Conservation (phyloP, 2,113 vertebrate genomes). For the Brachyistius frenatus region DNA sequence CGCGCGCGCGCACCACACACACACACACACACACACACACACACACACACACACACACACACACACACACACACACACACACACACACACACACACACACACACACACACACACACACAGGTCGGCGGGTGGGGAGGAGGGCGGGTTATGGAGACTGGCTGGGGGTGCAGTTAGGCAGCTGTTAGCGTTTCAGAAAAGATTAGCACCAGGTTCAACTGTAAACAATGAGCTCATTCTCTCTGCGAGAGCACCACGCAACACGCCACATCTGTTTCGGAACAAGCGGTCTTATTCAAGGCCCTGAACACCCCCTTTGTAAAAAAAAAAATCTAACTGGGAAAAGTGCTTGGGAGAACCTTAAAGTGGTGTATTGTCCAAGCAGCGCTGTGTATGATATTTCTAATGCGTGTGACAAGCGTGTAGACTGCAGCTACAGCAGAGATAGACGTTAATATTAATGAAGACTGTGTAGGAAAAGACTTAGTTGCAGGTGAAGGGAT, state of each 20-base stretch:
- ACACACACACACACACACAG: too few species aligned
- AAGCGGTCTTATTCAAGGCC: constrained; percentile 77
- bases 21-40: constrained; percentile 27
- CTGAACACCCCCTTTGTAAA: constrained; percentile 66
- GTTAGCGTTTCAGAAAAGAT: constrained; percentile 83
- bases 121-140: background rate
- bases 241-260: constrained; percentile 56
- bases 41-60: constrained; percentile 2
- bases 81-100: background rate
- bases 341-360: constrained; percentile 34
- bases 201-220: constrained; percentile 82
- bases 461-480: background rate
- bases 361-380: constrained; percentile 39
- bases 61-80: constrained; percentile 22
- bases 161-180: constrained; percentile 78
- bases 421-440: background rate
- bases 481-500: background rate
- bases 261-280: constrained; percentile 82
- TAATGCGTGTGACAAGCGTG: background rate
- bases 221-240: constrained; percentile 86
- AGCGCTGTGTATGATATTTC: background rate
- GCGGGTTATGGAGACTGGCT: constrained; percentile 44
- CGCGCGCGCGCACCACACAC: too few species aligned
- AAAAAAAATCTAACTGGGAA: constrained; percentile 33
- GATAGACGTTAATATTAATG: constrained; percentile 1